These are phyloP conservation scores for Kuschelorhynchus macadamiae DNA, from an alignment of 2,888 invertebrate genomes.

Conservation along the genomic window DNA sequence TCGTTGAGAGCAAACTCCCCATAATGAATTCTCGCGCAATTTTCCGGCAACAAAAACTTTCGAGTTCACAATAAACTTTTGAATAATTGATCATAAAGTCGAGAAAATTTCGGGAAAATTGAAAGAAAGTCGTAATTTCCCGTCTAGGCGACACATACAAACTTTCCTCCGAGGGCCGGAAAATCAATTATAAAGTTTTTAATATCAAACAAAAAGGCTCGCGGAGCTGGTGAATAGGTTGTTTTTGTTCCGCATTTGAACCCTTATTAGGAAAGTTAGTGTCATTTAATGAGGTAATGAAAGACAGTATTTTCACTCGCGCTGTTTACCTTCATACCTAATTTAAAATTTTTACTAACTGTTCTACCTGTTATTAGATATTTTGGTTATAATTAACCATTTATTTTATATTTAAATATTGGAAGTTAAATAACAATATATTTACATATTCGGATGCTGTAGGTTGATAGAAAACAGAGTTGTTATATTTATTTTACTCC, in stretches of 20 bases:
- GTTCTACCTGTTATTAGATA: too few relatives aligned
- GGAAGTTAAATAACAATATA: too few relatives aligned
- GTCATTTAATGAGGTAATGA: not conserved
- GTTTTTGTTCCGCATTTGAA: not conserved
- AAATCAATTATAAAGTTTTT: conserved; percentile 50
- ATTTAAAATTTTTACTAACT: too few relatives aligned
- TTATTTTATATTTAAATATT: too few relatives aligned
- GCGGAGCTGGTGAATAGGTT: not conserved
- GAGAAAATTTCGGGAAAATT: conserved; percentile 43
- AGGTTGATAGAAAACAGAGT: too few relatives aligned
- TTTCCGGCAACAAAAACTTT: conserved; percentile 30
- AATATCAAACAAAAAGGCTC: conserved; percentile 32
- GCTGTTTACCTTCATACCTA: too few relatives aligned
- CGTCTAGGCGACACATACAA: conserved; percentile 32
- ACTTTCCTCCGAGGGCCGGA: conserved; percentile 36
- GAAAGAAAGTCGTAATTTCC: conserved; percentile 37
- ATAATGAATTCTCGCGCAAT: conserved; percentile 22
- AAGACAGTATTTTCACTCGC: too few relatives aligned
- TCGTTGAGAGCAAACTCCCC: conserved; percentile 5
- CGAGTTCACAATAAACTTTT: conserved; percentile 25
- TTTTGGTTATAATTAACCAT: too few relatives aligned
- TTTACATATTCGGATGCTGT: too few relatives aligned
- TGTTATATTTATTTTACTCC: too few relatives aligned
- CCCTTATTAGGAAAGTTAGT: not conserved
- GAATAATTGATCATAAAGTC: conserved; percentile 44